phyloP scores from a whole-genome alignment of 2,113 vertebrate species.

The Aldabrachelys gigantea region DNA sequence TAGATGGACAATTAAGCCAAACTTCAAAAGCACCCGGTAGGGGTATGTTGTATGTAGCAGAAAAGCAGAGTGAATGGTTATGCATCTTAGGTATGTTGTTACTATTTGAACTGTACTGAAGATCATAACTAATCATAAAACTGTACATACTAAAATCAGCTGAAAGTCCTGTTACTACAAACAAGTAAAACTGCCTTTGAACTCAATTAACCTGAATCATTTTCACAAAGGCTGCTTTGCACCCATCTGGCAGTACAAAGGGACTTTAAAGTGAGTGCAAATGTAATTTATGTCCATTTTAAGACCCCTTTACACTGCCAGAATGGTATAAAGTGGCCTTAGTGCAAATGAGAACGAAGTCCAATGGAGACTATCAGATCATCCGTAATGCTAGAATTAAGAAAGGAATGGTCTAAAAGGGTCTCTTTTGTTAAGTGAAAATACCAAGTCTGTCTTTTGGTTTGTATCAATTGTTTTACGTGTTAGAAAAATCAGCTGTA shows the following conservation, averaged over 20 bases:
- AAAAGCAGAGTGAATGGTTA: background rate
- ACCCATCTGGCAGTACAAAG: background rate
- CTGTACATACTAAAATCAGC: background rate
- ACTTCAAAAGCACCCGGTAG: background rate
- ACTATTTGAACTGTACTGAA: background rate
- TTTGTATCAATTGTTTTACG: accelerated
- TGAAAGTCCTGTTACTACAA: background rate
- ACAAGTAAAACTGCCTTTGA: background rate
- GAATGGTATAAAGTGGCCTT: background rate
- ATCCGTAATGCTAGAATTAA: background rate
- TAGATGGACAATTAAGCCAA: background rate
- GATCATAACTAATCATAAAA: background rate
- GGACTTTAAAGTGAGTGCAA: background rate
- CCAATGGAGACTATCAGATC: background rate
- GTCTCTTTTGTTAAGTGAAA: background rate
- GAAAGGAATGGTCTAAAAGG: background rate
- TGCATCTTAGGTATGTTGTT: background rate
- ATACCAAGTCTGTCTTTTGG: background rate
- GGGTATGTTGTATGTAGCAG: accelerated
- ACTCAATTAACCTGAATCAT: background rate
- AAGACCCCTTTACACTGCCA: background rate
- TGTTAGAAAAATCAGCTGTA: background rate
- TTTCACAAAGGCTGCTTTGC: background rate
- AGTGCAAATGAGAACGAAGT: background rate
- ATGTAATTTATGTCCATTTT: background rate